phyloP scores from a whole-genome alignment of 1,140 invertebrate genomes.

The Catajapyx aquilonaris region DNA sequence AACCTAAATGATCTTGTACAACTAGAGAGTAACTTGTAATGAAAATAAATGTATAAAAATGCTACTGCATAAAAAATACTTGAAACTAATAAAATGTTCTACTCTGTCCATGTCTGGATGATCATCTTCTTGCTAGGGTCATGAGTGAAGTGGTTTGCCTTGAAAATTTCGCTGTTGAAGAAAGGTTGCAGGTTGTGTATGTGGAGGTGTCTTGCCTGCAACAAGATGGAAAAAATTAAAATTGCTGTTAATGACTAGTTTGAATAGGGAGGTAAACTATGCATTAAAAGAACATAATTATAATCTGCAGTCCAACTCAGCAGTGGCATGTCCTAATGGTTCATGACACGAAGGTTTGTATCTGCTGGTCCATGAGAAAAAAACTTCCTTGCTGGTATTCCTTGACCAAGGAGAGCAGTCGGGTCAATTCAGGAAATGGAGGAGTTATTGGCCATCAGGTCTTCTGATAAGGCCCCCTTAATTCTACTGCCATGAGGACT shows the following conservation, averaged over 20 bases:
- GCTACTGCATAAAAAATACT: not conserved
- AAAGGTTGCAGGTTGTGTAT: slow-evolving; percentile 76
- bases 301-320: no score
- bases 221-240: no score
- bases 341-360: no score
- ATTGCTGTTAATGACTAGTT: no score
- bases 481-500: slow-evolving; percentile 10
- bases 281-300: no score
- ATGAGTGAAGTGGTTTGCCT: slow-evolving; percentile 70
- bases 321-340: no score
- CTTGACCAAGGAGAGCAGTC: not conserved
- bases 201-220: slow-evolving; percentile 83
- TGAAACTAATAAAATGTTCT: not conserved
- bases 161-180: slow-evolving; percentile 80
- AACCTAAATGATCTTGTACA: not conserved
- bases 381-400: not conserved
- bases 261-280: no score
- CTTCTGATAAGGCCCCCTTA: not conserved
- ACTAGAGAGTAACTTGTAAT: slow-evolving; percentile 4
- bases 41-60: slow-evolving; percentile 3
- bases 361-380: not conserved
- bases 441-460: not conserved
- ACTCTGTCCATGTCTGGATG: slow-evolving; percentile 42
- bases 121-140: slow-evolving; percentile 67
- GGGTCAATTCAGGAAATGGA: not conserved